phyloP scores from a whole-genome alignment of 2,888 invertebrate genomes.

The Xylota sylvarum region DNA sequence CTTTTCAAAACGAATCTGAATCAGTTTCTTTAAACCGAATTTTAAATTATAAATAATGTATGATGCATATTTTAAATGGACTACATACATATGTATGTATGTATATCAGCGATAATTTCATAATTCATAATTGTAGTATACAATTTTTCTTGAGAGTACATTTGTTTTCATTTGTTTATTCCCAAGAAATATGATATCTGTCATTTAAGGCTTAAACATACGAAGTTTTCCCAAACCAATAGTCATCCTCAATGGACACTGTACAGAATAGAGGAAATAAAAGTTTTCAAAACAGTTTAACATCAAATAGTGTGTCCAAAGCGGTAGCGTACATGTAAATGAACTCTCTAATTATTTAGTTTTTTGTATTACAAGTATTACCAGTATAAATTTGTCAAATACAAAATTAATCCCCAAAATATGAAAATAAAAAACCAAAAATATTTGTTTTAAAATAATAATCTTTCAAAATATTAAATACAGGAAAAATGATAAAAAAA shows the following conservation, averaged over 20 bases:
- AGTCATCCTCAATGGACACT: conserved; percentile 24
- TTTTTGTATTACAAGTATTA: background rate
- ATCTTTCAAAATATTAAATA: conserved; percentile 4
- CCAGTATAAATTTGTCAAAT: background rate
- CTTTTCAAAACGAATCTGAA: too few relatives aligned
- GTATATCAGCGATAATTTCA: too few relatives aligned
- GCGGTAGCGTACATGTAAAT: conserved; percentile 1
- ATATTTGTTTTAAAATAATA: background rate
- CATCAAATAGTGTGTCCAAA: background rate
- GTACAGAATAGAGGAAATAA: conserved; percentile 21
- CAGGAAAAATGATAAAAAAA: background rate
- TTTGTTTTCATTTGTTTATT: conserved; percentile 3
- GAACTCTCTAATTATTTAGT: background rate
- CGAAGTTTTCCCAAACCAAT: conserved; percentile 41
- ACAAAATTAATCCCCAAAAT: conserved; percentile 7
- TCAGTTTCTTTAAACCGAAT: too few relatives aligned
- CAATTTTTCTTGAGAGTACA: background rate
- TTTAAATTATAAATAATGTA: too few relatives aligned
- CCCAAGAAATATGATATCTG: background rate
- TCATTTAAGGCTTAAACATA: background rate
- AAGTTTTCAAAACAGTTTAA: background rate
- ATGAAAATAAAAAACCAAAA: background rate
- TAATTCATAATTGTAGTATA: too few relatives aligned
- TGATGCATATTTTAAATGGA: too few relatives aligned
- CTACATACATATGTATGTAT: too few relatives aligned